Evolutionary conservation across 2,888 invertebrate genomes (phyloP).

Genomic region (Thymelicus lineola): DNA sequence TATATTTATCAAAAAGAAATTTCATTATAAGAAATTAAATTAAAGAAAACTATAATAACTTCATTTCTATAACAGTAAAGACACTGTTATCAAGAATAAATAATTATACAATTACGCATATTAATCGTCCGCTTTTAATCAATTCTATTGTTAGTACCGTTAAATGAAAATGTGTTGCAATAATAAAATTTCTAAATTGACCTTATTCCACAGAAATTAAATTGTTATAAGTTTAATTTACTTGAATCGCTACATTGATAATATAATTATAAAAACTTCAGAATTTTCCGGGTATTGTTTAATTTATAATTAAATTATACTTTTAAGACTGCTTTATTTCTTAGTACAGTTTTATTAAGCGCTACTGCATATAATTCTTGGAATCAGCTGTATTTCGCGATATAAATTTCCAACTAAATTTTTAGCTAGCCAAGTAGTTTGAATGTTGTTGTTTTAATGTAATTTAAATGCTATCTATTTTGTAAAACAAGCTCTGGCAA

Average conservation of each 20-base stretch:
- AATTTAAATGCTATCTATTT: too few species aligned
- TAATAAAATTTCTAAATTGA: conserved; percentile 25
- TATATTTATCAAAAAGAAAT: not conserved
- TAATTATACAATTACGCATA: conserved; percentile 19
- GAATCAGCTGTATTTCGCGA: not conserved
- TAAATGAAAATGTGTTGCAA: conserved; percentile 21
- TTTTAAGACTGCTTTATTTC: not conserved
- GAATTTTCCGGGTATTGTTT: conserved; percentile 24
- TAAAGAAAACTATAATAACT: conserved; percentile 4
- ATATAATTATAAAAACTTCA: conserved; percentile 8
- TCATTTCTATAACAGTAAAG: conserved; percentile 5
- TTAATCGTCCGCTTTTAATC: conserved; percentile 22
- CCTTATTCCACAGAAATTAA: conserved; percentile 24
- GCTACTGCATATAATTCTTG: not conserved
- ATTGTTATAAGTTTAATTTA: conserved; percentile 25
- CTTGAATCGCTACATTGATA: not conserved
- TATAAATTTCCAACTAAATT: not conserved
- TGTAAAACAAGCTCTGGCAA: too few species aligned
- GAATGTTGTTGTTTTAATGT: too few species aligned
- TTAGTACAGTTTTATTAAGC: not conserved
- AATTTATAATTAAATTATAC: conserved; percentile 10
- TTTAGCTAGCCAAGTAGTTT: too few species aligned
- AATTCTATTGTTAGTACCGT: conserved; percentile 29
- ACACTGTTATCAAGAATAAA: conserved; percentile 14
- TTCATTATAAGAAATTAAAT: not conserved